Evolutionary conservation across 1,140 invertebrate genomes (phyloP).

Genomic region (Telenomus remus): DNA sequence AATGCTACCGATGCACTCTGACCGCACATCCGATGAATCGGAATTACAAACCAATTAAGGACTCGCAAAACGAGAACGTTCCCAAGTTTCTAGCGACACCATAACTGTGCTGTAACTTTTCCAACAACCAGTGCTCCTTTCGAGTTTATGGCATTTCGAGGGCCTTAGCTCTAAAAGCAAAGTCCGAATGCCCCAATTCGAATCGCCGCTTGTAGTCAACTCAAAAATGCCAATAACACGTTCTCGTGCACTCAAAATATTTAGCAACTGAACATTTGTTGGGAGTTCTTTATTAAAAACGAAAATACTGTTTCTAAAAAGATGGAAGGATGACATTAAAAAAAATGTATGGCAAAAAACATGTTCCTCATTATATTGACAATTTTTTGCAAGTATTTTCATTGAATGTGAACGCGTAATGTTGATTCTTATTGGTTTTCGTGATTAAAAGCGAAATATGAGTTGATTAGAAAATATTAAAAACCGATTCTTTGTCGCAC

Average conservation of each 20-base stretch:
- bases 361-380: no score
- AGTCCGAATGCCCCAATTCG: background rate
- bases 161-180: background rate
- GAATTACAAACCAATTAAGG: constrained; percentile 70
- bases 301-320: no score
- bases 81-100: constrained; percentile 56
- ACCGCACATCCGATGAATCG: constrained; percentile 65
- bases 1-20: constrained; percentile 46
- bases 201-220: no score
- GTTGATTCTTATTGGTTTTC: background rate
- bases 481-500: constrained; percentile 24
- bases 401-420: no score
- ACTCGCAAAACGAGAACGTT: constrained; percentile 59
- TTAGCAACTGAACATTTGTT: no score
- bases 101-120: constrained; percentile 37
- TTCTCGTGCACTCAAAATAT: no score
- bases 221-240: no score
- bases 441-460: constrained; percentile 2
- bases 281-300: no score
- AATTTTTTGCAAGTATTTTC: no score
- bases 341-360: no score
- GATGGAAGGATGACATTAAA: no score
- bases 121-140: constrained; percentile 36
- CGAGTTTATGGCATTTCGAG: constrained; percentile 36
- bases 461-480: constrained; percentile 42